Base-by-base conservation (phyloP, 1,140 invertebrate species). In the Onthophagus taurus region DNA sequence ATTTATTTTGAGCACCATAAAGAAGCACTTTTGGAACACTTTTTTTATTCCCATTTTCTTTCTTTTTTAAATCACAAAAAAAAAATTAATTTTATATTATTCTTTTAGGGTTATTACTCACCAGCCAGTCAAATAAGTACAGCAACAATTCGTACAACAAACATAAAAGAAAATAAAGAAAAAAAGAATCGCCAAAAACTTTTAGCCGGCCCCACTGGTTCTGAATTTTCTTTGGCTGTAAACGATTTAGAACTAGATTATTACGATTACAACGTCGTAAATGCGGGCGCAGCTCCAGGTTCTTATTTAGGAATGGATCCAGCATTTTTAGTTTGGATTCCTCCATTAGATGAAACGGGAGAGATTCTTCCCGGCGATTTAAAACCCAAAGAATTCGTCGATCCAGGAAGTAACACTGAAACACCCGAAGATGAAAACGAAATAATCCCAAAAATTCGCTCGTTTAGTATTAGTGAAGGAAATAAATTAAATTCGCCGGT, bases 201-300 rank as follows among this genome's bases (percentile, higher is more conserved):
- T 4, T 61, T 86, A 7, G 70, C 72, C 18, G 70, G 75, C 2
- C 77, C 77, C 0, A 24, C 45, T 21, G 76, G 76, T 1, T 89
- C 85, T 0, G 85, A 89, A 53, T 80, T 85, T 47, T 88, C 85
- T 31, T 63, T 86, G n/a, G 74, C 74, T 0, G 80, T 74, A 16
- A 75, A 74, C 30, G 87, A 89, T 54, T 68, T 89, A 42, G 85
- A 90, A 62, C 68, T 89, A 26, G 87, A 90, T 58, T 90, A 90
- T 56, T 90, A 90, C 54, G 87, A 90, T 61, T 90, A 90, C 53
- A 85, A 89, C 63, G 85, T 90, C 1, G 78, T 82, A 33, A 81
- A 78, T 46, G 75, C 83, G 41, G 81, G 81, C 33, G 81, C 83
- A 3, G 83, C 78, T n/a, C 85, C 85, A 2, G 87, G 86, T 13